Conservation (phyloP, 2,113 vertebrate species). For the Tragelaphus buxtoni region DNA sequence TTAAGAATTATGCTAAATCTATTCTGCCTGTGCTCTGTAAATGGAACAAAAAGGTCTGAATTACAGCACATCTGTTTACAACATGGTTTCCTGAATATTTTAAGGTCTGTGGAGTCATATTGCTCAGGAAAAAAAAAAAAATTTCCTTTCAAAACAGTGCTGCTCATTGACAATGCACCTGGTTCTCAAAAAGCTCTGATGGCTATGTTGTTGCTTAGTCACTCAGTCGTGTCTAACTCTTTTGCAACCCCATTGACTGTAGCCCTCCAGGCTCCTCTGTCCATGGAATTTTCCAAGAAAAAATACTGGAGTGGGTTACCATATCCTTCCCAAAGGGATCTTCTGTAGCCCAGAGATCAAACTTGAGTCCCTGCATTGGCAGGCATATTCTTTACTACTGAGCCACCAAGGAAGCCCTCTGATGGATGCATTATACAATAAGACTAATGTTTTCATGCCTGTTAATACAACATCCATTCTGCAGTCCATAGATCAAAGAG, state of each 20-base stretch:
- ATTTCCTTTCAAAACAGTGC: not conserved
- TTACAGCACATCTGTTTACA: not conserved
- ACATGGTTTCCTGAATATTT: not conserved
- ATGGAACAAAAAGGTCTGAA: not conserved
- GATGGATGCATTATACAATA: not conserved
- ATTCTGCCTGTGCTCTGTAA: not conserved
- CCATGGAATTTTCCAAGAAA: not conserved
- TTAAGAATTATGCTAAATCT: not conserved
- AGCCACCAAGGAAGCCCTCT: not conserved
- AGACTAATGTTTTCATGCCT: not conserved
- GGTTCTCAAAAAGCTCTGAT: not conserved
- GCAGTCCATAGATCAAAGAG: not conserved
- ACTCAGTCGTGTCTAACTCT: not conserved
- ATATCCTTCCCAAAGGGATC: not conserved
- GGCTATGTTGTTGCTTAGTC: not conserved
- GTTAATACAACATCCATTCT: not conserved
- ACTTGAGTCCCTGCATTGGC: not conserved
- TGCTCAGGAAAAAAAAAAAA: not conserved
- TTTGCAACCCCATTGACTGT: not conserved
- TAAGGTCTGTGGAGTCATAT: not conserved
- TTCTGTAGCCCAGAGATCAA: not conserved
- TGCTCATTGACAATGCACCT: not conserved
- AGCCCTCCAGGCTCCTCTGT: not conserved
- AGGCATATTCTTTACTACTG: not conserved
- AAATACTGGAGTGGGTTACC: not conserved